Conservation (phyloP, 2,113 vertebrate species). For the Prietella phreatophila region DNA sequence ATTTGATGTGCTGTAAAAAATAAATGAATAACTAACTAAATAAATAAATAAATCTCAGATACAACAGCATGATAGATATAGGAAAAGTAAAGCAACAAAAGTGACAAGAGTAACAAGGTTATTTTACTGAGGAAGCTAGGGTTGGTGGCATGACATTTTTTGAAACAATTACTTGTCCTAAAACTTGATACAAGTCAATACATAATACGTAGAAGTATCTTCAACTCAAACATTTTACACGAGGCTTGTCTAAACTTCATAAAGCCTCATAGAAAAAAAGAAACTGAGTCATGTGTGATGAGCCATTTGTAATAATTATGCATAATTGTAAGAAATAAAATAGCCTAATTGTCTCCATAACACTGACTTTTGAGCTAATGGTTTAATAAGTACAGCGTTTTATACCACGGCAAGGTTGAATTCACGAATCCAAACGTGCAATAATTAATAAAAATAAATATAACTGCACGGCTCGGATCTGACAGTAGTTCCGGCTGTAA, state of each 20-base stretch:
- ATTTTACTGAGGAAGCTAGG: too few species aligned
- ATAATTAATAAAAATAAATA: not conserved
- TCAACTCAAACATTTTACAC: too few species aligned
- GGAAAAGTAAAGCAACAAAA: not conserved
- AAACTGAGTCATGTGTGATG: not conserved
- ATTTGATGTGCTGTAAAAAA: constrained; percentile 44
- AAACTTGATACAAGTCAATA: not conserved
- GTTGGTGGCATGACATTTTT: too few species aligned
- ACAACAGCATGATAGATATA: not conserved
- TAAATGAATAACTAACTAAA: not conserved
- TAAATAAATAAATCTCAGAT: not conserved
- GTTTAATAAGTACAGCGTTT: not conserved
- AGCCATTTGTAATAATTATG: not conserved
- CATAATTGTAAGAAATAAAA: not conserved
- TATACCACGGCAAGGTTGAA: not conserved
- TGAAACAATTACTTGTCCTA: not conserved
- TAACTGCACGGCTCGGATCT: not conserved
- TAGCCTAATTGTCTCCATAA: not conserved
- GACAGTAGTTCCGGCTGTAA: not conserved
- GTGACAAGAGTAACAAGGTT: too few species aligned
- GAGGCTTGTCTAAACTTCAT: not conserved
- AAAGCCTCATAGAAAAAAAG: not conserved
- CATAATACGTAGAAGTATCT: not conserved
- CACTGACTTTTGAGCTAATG: not conserved
- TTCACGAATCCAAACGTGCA: not conserved